These are phyloP conservation scores for Diadophis punctatus DNA, from an alignment of 2,113 vertebrate species.

Conservation along the genomic window DNA sequence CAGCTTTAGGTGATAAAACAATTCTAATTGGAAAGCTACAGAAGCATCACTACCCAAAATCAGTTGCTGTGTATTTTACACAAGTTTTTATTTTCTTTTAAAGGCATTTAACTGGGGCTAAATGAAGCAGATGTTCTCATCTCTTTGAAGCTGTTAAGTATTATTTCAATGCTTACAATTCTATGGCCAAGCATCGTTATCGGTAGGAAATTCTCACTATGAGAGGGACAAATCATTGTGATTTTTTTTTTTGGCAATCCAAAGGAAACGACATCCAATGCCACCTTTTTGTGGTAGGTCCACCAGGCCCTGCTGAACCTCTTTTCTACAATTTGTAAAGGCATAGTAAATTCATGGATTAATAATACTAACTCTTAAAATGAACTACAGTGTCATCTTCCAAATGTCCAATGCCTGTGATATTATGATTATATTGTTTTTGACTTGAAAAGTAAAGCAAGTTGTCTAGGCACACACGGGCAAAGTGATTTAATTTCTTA, in stretches of 20 bases:
- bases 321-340: background rate
- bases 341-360: background rate
- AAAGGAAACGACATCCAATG: background rate
- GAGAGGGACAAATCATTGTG: background rate
- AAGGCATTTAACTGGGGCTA: background rate
- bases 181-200: background rate
- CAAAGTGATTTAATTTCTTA: accelerated
- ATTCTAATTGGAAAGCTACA: background rate
- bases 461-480: background rate
- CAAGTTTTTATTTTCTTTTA: background rate
- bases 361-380: background rate
- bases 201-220: background rate
- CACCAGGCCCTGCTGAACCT: background rate
- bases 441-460: slow-evolving; percentile 15
- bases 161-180: background rate
- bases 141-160: background rate
- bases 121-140: background rate
- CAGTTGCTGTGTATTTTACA: too few species aligned
- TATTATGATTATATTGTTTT: background rate
- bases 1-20: background rate
- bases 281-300: background rate
- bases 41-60: background rate
- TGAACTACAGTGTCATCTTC: accelerated
- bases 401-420: background rate
- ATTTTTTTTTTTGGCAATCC: background rate